Evolutionary conservation across 1,140 invertebrate genomes (phyloP).

Genomic region (Lethrus apterus): DNA sequence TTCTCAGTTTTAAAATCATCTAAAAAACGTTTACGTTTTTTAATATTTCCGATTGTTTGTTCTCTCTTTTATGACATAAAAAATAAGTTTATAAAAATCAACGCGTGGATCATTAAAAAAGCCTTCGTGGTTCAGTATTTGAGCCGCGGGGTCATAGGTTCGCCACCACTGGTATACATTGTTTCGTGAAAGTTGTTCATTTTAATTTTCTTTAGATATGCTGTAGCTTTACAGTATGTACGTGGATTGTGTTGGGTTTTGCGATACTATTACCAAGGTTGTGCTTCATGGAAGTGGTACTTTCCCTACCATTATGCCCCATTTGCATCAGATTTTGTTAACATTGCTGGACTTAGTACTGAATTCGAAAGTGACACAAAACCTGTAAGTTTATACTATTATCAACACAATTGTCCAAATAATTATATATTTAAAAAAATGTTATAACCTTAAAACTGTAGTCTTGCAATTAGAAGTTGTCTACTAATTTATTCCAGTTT

Average conservation of each 20-base stretch:
- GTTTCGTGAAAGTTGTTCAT: constrained; percentile 8
- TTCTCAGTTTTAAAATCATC: no score
- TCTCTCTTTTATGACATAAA: no score
- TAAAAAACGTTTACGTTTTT: no score
- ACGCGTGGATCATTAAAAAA: no score
- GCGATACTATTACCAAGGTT: constrained; percentile 98
- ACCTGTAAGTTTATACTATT: constrained; percentile 56
- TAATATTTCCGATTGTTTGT: no score
- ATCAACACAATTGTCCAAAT: no score
- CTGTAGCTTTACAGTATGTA: constrained; percentile 90
- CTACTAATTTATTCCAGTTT: constrained; percentile 64
- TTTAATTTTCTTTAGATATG: constrained; percentile 50
- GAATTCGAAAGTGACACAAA: constrained; percentile 82
- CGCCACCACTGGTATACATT: not conserved
- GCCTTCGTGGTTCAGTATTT: no score
- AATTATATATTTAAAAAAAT: no score
- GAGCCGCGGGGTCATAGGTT: no score
- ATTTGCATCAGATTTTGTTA: constrained; percentile 98
- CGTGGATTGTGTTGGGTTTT: constrained; percentile 96
- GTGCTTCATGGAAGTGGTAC: constrained; percentile 99
- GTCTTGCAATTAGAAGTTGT: no score
- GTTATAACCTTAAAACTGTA: no score
- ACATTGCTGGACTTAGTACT: constrained; percentile 77
- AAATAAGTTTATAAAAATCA: no score
- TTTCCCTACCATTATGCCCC: constrained; percentile 99